Base-by-base conservation (phyloP, 2,888 invertebrate genomes). In the Meiosimyza decipiens region DNA sequence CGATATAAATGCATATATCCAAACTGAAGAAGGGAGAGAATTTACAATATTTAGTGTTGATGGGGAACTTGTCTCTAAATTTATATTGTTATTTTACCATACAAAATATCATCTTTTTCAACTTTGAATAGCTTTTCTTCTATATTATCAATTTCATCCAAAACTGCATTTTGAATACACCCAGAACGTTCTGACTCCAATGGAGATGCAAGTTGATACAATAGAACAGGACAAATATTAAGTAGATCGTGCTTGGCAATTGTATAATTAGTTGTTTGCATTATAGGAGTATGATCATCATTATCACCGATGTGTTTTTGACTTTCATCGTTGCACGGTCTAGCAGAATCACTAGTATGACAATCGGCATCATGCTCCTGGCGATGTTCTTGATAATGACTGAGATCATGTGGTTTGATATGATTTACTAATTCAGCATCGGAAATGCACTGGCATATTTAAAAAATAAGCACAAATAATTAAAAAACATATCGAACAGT, bases 1-100 rank as follows among this genome's bases (percentile, higher is more conserved):
- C 73, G 96, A 93, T 40, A 92, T 82, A 6, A 91, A 91, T 2
- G 96, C 94, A 84, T 94, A 97, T 12, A 94, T 82, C 97, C 97
- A 97, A 7, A 95, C 95, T 87, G 22, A 18, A 71, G n/a, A n/a
- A 59, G 12, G 52, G 2, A 22, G 47, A 63, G 9, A 18, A 28
- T 28, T 28, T 3, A 28, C 4, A 40, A 40, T 40, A 51, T 64
- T 50, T 22, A 22, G 16, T 49, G 15, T 33, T 12, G 9, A 62
- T 12, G 47, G n/a, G 55, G 47, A 28, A 62, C 12, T n/a, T 47
- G 16, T 57, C 12, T 57, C 22, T 12, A 6, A 57, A 57, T 7
- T 16, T 28, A 9, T 22, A 16, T 1, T 22, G 54, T 13, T 7
- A 49, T 72, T 78, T 75, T 76, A 85, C 85, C 85, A 73, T 81